A percentile compares a stretch with the other conserved stretches of the same genome.
Conservation (phyloP, 2,797 vertebrate species). For the Melanotaenia nigrans region DNA sequence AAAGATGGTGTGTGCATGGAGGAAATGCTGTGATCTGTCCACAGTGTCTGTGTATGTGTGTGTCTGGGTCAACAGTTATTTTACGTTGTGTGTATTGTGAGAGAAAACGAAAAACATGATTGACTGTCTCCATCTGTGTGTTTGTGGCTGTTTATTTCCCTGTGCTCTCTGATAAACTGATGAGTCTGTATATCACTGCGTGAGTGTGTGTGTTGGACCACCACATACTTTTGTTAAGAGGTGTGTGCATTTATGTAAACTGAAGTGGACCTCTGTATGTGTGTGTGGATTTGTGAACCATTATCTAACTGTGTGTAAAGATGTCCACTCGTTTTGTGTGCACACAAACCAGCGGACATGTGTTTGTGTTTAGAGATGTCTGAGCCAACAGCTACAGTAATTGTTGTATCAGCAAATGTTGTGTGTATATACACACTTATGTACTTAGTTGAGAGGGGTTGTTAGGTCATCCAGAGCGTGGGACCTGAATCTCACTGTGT, state of each 20-base stretch:
- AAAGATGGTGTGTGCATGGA: constrained; percentile 14
- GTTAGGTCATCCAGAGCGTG: constrained; percentile 57
- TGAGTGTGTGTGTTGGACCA: constrained; percentile 16
- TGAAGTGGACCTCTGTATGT: constrained; percentile 3
- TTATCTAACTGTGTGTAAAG: constrained; percentile 1
- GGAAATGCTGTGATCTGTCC: constrained; percentile 21
- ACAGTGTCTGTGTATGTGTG: constrained; percentile 24
- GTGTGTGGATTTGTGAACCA: constrained; percentile 1
- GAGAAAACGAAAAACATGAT: constrained; percentile 13
- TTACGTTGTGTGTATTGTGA: constrained; percentile 27
- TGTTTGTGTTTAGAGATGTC: constrained; percentile 46
- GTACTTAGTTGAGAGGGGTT: constrained; percentile 12
- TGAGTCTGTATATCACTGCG: constrained; percentile 1
- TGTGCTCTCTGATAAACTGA: constrained; percentile 11
- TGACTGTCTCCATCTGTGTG: constrained; percentile 11
- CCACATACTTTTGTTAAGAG: constrained; percentile 12
- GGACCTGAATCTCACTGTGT: constrained; percentile 29
- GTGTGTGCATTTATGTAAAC: background rate
- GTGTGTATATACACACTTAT: constrained; percentile 1
- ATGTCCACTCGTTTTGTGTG: background rate
- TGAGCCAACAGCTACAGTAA: constrained; percentile 25
- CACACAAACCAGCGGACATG: constrained; percentile 2
- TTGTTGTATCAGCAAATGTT: constrained; percentile 20
- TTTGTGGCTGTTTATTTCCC: constrained; percentile 20
- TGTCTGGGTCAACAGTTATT: constrained; percentile 20